Evolutionary conservation across 30 jellyfish, hydroid and myxozoan genomes (phyloP).

Genomic region (Cassiopea andromeda): DNA sequence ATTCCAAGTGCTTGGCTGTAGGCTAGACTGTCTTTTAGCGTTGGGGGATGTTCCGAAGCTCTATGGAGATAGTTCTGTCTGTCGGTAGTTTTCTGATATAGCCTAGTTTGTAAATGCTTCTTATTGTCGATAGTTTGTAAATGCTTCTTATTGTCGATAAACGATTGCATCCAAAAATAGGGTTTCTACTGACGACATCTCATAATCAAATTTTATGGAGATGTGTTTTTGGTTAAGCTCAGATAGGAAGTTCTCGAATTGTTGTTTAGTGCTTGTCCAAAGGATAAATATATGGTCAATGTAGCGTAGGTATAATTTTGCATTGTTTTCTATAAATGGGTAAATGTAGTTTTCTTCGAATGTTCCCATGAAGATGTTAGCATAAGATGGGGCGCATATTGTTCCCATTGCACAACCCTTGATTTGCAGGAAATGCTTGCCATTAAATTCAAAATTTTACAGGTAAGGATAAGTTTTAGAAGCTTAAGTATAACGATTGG

Average conservation of each 20-base stretch:
- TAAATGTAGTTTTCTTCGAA: background rate
- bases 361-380: constrained; percentile 3
- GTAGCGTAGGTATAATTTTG: background rate
- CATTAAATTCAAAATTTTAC: constrained; percentile 20
- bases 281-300: background rate
- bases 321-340: background rate
- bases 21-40: background rate
- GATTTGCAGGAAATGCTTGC: constrained; percentile 2
- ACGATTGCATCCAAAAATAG: background rate
- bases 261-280: background rate
- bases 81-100: background rate
- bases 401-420: constrained; percentile 64
- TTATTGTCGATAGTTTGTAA: background rate
- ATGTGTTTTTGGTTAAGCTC: background rate
- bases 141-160: background rate
- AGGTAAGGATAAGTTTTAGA: background rate
- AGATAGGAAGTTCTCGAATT: background rate
- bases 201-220: background rate
- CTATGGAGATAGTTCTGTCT: background rate
- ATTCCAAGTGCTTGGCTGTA: background rate
- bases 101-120: background rate
- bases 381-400: constrained; percentile 45
- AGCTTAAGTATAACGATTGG: background rate
- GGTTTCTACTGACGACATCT: background rate
- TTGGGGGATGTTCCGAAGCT: background rate